A percentile compares a stretch with the other conserved stretches of the same genome.
phyloP scores from a whole-genome alignment of 2,888 invertebrate genomes.

The Tipula confusa region DNA sequence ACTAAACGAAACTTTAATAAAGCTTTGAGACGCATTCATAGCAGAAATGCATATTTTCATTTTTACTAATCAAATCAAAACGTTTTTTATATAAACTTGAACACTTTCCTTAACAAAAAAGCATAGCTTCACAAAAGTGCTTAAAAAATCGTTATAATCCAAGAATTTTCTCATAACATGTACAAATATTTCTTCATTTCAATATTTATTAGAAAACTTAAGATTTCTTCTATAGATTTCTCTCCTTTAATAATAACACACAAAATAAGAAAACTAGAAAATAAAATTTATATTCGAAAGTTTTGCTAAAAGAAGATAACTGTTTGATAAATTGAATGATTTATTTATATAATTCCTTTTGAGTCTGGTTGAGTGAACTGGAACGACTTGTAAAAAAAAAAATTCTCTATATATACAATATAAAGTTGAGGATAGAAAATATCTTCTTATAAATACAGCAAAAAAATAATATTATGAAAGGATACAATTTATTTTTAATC shows the following conservation, averaged over 20 bases:
- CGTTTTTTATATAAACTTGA: too few species aligned
- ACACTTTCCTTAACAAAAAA: too few species aligned
- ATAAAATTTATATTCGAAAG: background rate
- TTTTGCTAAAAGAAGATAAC: slow-evolving; percentile 26
- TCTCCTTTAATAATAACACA: background rate
- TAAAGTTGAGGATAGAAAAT: background rate
- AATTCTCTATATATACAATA: background rate
- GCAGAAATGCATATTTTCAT: too few species aligned
- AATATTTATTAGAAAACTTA: slow-evolving; percentile 1
- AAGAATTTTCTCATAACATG: background rate
- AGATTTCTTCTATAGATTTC: slow-evolving; percentile 14
- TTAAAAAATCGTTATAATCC: background rate
- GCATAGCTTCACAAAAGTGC: background rate
- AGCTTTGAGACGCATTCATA: too few species aligned
- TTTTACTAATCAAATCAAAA: too few species aligned
- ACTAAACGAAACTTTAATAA: too few species aligned
- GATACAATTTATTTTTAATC: background rate
- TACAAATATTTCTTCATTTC: background rate
- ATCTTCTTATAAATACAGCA: background rate
- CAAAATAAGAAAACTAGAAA: background rate
- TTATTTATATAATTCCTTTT: slow-evolving; percentile 28
- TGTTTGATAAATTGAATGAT: slow-evolving; percentile 31
- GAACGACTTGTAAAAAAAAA: slow-evolving; percentile 10
- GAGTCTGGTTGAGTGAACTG: slow-evolving; percentile 27
- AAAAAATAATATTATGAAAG: background rate